These are phyloP conservation scores for Trogon surrucura DNA, from an alignment of 2,113 vertebrate species.

Conservation along the genomic window DNA sequence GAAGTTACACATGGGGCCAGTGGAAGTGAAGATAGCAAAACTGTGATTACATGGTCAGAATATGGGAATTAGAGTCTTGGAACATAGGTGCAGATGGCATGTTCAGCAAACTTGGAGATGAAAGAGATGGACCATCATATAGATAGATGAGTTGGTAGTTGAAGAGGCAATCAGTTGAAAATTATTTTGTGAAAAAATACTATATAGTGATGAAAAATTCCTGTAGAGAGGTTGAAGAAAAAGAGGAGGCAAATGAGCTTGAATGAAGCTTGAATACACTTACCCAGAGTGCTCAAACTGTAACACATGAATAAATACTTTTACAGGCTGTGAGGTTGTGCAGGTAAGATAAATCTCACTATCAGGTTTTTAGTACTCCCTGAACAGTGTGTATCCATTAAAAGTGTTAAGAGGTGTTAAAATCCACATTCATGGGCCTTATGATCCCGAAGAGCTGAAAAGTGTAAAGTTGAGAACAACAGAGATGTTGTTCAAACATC, in stretches of 20 bases:
- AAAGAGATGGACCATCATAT: neutral
- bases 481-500: neutral
- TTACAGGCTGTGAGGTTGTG: neutral
- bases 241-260: neutral
- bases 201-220: neutral
- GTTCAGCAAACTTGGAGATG: neutral
- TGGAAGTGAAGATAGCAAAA: neutral
- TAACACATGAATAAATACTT: neutral
- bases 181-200: neutral
- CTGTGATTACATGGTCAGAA: neutral
- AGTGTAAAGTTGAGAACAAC: neutral
- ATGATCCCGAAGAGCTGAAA: neutral
- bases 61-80: neutral
- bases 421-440: neutral
- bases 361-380: neutral
- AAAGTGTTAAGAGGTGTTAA: neutral
- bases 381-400: neutral
- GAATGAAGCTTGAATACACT: neutral
- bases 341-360: neutral
- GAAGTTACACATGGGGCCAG: neutral
- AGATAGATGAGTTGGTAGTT: neutral
- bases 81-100: fast-evolving
- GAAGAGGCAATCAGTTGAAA: neutral
- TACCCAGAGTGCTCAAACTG: neutral
- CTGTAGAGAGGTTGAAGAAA: neutral